Base-by-base conservation (phyloP, 2,113 vertebrate genomes). In the Carollia perspicillata region DNA sequence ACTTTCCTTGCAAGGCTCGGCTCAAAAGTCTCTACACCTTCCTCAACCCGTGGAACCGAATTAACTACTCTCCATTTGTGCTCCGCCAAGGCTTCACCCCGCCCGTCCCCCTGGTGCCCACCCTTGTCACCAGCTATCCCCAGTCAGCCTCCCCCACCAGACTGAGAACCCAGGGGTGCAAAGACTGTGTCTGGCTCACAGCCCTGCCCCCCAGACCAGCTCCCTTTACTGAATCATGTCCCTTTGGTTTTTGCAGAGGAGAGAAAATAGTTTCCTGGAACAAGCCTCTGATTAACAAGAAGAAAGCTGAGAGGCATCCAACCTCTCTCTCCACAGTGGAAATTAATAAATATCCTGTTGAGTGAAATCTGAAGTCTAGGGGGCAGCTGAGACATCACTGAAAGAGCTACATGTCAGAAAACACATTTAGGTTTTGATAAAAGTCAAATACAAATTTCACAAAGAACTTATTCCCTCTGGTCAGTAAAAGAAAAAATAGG, bases 391-490 rank as follows among this genome's bases (percentile, higher is more conserved):
- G 88, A 89, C 58, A 78, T 72, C 37, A 37, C 47, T 74, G 71
- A 83, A 26, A 78, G 44, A 55, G 44, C 44, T 84, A 8, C 33
- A 47, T 1, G 23, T 28, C 51, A 49, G 75, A 79, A n/a, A 81
- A 84, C 22, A 80, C 23, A 84, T 53, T 26, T 83, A 95, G 44
- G 6, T 44, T 89, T 87, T 93, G 90, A 77, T 30, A 68, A 89
- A 93, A 88, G 12, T 28, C 33, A 84, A 47, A 92, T 47, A 47
- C 49, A 92, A 92, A 44, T 53, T 84, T 84, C 68, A 94, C 0
- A 69, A 35, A 53, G 74, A 95, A 95, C 84, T 89, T 53, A 81
- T 89, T 86, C 87, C 28, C 40, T 92, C 37, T 84, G 18, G 10
- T 78, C 44, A 84, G 37, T 83, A 65, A 85, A 80, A 89, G 22